Percentiles rank a stretch among this genome's conserved stretches.
Conservation (phyloP, 2,888 invertebrate genomes). For the Ormyrus nitidulus region DNA sequence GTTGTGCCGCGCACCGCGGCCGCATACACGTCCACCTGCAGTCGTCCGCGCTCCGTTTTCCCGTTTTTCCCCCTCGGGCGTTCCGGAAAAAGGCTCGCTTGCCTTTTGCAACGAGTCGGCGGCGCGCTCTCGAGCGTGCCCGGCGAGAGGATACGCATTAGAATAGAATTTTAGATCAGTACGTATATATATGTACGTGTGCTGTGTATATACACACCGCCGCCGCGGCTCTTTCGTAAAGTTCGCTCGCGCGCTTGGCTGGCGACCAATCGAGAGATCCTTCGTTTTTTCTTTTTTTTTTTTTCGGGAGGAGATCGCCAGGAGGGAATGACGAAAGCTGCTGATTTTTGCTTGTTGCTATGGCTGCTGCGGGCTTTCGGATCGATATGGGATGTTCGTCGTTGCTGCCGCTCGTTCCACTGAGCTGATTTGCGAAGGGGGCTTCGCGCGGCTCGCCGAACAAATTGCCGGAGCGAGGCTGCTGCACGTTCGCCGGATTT, state of each 20-base stretch:
- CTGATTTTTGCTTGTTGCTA: no score
- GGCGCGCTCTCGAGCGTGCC: constrained; percentile 48
- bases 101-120: constrained; percentile 39
- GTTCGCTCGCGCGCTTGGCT: no score
- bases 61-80: constrained; percentile 46
- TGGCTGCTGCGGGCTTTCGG: no score
- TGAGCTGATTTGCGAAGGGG: no score
- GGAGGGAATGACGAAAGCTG: background rate
- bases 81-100: constrained; percentile 45
- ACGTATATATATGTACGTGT: background rate
- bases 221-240: no score
- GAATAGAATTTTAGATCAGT: constrained; percentile 42
- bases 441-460: no score
- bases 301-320: background rate
- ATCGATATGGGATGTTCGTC: no score
- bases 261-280: background rate
- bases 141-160: constrained; percentile 31
- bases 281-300: background rate
- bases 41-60: constrained; percentile 32
- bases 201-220: no score
- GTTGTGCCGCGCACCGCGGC: background rate
- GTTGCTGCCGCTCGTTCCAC: no score
- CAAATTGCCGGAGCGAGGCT: no score
- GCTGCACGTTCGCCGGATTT: no score
- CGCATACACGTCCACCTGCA: background rate